A percentile compares a stretch with the other conserved stretches of the same genome.
These are phyloP conservation scores for Zaprionus capensis DNA, from an alignment of 1,140 invertebrate genomes.

Conservation along the genomic window DNA sequence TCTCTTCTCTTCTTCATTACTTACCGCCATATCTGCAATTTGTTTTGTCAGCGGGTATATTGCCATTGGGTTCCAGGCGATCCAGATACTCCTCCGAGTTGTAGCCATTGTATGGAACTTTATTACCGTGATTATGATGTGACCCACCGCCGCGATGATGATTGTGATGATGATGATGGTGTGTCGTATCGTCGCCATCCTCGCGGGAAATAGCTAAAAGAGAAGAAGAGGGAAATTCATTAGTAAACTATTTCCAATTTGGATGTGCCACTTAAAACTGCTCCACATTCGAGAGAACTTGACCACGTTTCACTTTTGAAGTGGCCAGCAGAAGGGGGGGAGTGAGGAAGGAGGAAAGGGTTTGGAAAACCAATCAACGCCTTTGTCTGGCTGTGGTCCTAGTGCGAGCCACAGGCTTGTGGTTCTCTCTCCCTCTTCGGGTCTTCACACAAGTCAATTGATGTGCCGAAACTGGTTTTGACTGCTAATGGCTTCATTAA, in stretches of 20 bases:
- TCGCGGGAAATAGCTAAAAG: slow-evolving; percentile 90
- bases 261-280: slow-evolving; percentile 40
- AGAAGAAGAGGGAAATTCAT: slow-evolving; percentile 37
- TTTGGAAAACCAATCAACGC: slow-evolving; percentile 34
- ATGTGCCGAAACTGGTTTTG: slow-evolving; percentile 20
- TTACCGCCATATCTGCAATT: slow-evolving; percentile 84
- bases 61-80: slow-evolving; percentile 94
- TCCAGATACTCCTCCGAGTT: slow-evolving; percentile 94
- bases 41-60: slow-evolving; percentile 87
- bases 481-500: slow-evolving; percentile 54
- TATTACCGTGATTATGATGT: slow-evolving; percentile 85
- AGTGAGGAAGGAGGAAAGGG: background rate
- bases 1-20: slow-evolving; percentile 16
- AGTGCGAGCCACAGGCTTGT: slow-evolving; percentile 12
- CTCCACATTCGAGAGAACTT: slow-evolving; percentile 16
- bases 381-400: slow-evolving; percentile 18
- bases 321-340: background rate
- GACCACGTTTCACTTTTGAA: slow-evolving; percentile 30
- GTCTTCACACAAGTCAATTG: slow-evolving; percentile 26
- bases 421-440: background rate
- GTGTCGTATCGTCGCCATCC: slow-evolving; percentile 88
- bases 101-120: slow-evolving; percentile 94
- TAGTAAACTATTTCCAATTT: slow-evolving; percentile 6
- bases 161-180: slow-evolving; percentile 82
- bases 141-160: slow-evolving; percentile 79